Evolutionary conservation across 2,797 vertebrate species (phyloP), one percentile per base, ranked within the genome.

Genomic region (Prionace glauca): DNA sequence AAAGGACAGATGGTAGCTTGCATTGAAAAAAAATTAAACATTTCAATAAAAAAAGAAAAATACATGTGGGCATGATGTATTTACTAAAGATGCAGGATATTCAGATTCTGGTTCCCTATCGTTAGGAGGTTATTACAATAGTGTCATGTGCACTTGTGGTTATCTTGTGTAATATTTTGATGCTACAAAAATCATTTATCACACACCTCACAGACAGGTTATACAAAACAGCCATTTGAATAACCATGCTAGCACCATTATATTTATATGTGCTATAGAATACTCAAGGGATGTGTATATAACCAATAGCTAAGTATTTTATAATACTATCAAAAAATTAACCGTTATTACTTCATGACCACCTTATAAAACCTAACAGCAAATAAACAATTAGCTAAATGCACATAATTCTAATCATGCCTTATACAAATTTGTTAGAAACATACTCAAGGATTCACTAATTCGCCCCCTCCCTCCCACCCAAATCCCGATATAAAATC

Each of bases 201-300:
- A 74, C 36, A 94, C 93, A 94, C 45, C 12, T 45, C 41, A 72
- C 93, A 74, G 45, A 94, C 7, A 71, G 45, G 45, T 95, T 45
- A 60, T n/a, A 72, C 69, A 95, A 94, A 95, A 95, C 93, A 74
- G 41, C 41, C 41, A 0, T 96, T 97, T 96, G 97, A 96, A 96
- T 97, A 97, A 97, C 96, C 87, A 96, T 96, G 96, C 97, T 96
- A 97, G 96, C 97, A 96, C 96, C 96, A 94, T 96, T 96, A 95
- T 96, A 29, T 72, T 77, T 56, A 26, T 69, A 95, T 56, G 96
- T 95, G 96, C 96, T 96, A 96, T 96, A 92, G 96, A 96, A 96
- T 96, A 96, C 0, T 74, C 41, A 77, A 60, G 50, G 88, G 10
- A 8, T 60, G 45, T 74, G 93, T 14, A 77, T 95, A 95, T 94